Percentiles rank a stretch among this genome's conserved stretches.
These are phyloP conservation scores for Echinarachnius parma DNA, from an alignment of 53 echinoderm and acorn worm genomes.

Conservation along the genomic window DNA sequence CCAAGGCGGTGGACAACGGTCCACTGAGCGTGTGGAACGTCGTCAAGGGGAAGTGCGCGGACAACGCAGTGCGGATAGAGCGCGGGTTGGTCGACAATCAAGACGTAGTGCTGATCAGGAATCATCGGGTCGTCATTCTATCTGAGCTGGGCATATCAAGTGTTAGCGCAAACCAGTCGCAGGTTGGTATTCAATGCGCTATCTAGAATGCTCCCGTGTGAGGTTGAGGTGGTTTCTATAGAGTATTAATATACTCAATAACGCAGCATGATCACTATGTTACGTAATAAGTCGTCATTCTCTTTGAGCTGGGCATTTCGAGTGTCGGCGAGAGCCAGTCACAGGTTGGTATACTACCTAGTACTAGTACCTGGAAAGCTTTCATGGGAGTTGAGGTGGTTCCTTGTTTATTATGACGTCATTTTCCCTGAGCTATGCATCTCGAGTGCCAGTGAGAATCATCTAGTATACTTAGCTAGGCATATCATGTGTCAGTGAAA, in stretches of 20 bases:
- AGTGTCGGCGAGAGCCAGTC: constrained; percentile 74
- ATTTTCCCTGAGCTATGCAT: too few relatives aligned
- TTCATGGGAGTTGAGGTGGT: too few relatives aligned
- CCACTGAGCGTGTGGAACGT: constrained; percentile 95
- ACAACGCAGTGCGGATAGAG: constrained; percentile 79
- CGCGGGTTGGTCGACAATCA: constrained; percentile 73
- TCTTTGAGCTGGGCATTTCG: constrained; percentile 80
- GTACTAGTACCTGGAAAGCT: too few relatives aligned
- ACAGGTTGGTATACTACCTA: constrained; percentile 36
- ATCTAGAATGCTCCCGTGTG: too few relatives aligned
- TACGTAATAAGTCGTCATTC: constrained; percentile 76
- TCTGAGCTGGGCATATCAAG: constrained; percentile 81
- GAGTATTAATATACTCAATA: too few relatives aligned
- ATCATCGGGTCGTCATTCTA: constrained; percentile 73
- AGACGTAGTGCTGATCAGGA: constrained; percentile 77
- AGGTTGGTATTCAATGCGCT: constrained; percentile 11
- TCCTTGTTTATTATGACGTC: too few relatives aligned
- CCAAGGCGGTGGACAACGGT: constrained; percentile 78
- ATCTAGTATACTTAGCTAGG: too few relatives aligned
- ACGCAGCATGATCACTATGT: too few relatives aligned
- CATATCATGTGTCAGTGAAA: too few relatives aligned
- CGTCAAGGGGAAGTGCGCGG: constrained; percentile 85
- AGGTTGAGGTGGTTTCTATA: too few relatives aligned
- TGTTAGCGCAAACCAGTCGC: constrained; percentile 70
- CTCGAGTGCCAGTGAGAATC: too few relatives aligned